Percentiles rank a stretch among this genome's conserved stretches.
Conservation (phyloP, 1,140 invertebrate species). For the Anoplophora glabripennis region DNA sequence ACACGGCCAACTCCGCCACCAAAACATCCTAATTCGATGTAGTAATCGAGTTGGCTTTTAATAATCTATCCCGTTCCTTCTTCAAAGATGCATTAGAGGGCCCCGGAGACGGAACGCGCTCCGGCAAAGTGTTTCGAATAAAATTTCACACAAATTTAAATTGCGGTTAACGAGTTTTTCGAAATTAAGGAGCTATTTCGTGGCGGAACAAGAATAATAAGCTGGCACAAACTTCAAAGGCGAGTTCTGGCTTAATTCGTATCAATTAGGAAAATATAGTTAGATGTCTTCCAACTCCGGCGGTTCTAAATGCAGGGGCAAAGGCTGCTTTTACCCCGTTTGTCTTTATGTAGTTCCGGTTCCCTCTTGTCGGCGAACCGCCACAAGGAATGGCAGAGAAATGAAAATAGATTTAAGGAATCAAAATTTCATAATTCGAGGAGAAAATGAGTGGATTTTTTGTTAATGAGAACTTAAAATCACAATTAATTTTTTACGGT, state of each 20-base stretch:
- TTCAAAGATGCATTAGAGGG: constrained; percentile 23
- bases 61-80: constrained; percentile 18
- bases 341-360: constrained; percentile 7
- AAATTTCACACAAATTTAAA: constrained; percentile 36
- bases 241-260: constrained; percentile 32
- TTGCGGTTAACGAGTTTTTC: constrained; percentile 42
- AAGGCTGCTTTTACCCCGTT: constrained; percentile 21
- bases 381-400: no score
- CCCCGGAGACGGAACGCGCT: constrained; percentile 21
- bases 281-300: constrained; percentile 28
- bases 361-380: no score
- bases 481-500: no score
- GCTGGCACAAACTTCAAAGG: constrained; percentile 30
- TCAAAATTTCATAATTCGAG: no score
- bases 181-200: constrained; percentile 40
- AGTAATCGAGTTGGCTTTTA: constrained; percentile 7
- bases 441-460: no score
- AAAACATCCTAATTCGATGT: neutral
- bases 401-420: no score
- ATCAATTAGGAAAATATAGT: constrained; percentile 42
- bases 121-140: constrained; percentile 28
- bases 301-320: constrained; percentile 9
- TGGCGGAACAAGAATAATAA: constrained; percentile 36
- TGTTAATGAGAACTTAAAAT: no score
- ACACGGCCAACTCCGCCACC: no score